Percentiles rank a stretch among this genome's conserved stretches.
Evolutionary conservation across 2,797 vertebrate species (phyloP).

Genomic region (Poecile montanus): DNA sequence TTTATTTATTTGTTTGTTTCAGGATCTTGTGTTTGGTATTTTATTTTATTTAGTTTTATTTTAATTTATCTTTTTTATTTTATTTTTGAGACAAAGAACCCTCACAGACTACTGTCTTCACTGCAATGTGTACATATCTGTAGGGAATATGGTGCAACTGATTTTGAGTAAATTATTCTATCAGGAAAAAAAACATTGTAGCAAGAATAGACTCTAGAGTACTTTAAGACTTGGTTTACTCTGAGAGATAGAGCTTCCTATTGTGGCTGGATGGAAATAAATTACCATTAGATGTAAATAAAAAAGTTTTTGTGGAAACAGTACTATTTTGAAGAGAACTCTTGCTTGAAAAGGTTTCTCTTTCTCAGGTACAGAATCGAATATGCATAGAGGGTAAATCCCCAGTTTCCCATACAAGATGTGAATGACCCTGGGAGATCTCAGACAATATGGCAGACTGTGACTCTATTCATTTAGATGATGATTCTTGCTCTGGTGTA

Average conservation of each 20-base stretch:
- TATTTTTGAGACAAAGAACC: neutral
- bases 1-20: neutral
- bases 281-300: neutral
- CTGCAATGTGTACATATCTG: neutral
- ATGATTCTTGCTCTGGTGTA: neutral
- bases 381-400: neutral
- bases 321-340: neutral
- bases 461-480: neutral
- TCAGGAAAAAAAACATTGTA: neutral
- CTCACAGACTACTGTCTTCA: neutral
- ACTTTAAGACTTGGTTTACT: neutral
- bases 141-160: neutral
- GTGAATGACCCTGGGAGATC: neutral
- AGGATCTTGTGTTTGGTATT: neutral
- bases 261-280: neutral
- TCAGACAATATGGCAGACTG: neutral
- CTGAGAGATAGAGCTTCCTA: neutral
- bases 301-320: neutral
- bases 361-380: neutral
- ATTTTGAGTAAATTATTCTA: neutral
- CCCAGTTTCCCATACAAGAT: neutral
- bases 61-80: neutral
- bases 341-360: neutral
- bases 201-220: neutral
- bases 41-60: neutral